Evolutionary conservation across 2,797 vertebrate genomes (phyloP).

Genomic region (Pelobates cultripes): DNA sequence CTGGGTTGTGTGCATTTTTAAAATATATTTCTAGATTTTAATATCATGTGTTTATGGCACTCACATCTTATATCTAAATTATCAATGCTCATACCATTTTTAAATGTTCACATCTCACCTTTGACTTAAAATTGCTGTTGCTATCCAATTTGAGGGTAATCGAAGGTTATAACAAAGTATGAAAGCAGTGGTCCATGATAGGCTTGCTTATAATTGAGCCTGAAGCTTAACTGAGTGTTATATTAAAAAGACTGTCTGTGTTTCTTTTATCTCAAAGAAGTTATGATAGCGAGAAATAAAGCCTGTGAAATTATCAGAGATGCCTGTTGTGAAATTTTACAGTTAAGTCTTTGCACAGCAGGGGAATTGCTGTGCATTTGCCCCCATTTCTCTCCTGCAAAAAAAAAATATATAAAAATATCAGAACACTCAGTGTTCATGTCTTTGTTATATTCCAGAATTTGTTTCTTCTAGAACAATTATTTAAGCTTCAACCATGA

Average conservation of each 20-base stretch:
- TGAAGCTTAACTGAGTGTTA: conserved; percentile 37
- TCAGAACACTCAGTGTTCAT: conserved; percentile 16
- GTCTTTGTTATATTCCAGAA: conserved; percentile 38
- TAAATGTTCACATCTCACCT: not conserved
- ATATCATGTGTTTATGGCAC: not conserved
- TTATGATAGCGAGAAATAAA: conserved; percentile 40
- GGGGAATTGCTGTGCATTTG: conserved; percentile 35
- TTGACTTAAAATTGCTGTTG: conserved; percentile 7
- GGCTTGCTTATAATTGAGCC: conserved; percentile 37
- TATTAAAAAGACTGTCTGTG: conserved; percentile 44
- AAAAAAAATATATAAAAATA: conserved; percentile 20
- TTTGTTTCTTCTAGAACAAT: conserved; percentile 43
- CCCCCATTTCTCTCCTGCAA: conserved; percentile 33
- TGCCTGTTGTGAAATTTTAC: conserved; percentile 37
- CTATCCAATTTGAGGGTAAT: conserved; percentile 11
- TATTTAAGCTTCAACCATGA: conserved; percentile 31
- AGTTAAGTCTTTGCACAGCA: conserved; percentile 34
- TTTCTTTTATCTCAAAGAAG: conserved; percentile 50
- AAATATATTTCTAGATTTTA: conserved; percentile 20
- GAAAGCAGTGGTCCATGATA: conserved; percentile 25
- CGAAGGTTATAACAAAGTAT: conserved; percentile 27
- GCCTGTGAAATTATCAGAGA: conserved; percentile 44
- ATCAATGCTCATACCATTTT: not conserved
- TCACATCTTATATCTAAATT: not conserved
- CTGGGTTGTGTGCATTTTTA: not conserved